Conservation (phyloP, 2,113 vertebrate species). For the Nansenia antarctica region DNA sequence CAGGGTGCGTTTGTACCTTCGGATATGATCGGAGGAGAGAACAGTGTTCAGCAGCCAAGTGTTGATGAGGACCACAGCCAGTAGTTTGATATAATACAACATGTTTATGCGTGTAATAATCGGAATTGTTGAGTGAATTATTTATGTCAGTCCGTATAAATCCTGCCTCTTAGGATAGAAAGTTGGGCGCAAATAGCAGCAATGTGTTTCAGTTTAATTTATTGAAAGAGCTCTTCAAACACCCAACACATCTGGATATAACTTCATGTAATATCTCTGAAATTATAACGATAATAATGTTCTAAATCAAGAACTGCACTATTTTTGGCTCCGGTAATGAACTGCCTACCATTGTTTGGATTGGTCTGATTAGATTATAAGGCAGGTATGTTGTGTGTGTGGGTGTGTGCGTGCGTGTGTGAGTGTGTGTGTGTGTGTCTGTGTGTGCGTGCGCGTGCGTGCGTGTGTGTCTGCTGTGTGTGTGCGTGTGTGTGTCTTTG, state of each 20-base stretch:
- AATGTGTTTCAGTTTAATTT: background rate
- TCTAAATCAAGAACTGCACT: background rate
- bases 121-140: background rate
- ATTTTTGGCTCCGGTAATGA: background rate
- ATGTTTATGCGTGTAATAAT: conserved; percentile 48
- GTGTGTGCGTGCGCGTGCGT: too few species aligned
- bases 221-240: too few species aligned
- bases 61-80: conserved; percentile 73
- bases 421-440: too few species aligned
- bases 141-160: background rate
- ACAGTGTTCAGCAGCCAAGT: conserved; percentile 68
- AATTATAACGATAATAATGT: background rate
- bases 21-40: conserved; percentile 59
- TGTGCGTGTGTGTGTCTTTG: too few species aligned
- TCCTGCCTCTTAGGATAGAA: background rate
- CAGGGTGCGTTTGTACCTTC: conserved; percentile 66
- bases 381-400: too few species aligned
- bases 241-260: background rate
- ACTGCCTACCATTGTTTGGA: background rate
- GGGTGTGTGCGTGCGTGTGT: too few species aligned
- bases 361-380: background rate
- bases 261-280: background rate
- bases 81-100: conserved; percentile 70
- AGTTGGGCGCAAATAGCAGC: background rate
- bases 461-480: too few species aligned